These are phyloP conservation scores for Phenganax marumi DNA, from an alignment of 92 coral and sea anemone genomes.

Conservation along the genomic window DNA sequence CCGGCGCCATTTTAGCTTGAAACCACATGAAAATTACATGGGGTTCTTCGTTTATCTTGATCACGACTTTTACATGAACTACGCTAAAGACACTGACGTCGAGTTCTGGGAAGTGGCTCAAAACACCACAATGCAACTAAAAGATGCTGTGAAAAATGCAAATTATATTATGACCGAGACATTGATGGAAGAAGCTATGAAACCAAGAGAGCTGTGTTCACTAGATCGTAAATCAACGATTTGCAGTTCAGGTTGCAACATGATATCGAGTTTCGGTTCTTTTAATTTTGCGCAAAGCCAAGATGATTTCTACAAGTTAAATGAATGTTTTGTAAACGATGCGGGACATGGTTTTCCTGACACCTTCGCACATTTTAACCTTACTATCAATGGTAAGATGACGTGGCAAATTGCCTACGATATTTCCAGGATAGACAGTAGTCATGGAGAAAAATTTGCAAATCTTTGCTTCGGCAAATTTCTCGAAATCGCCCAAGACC, in stretches of 20 bases:
- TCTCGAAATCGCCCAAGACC: not conserved
- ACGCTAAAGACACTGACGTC: not conserved
- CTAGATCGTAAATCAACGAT: not conserved
- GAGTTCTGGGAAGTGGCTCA: conserved; percentile 28
- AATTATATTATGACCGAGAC: not conserved
- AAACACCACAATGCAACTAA: not conserved
- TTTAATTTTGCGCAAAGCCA: conserved; percentile 8
- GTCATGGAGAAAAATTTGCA: not conserved
- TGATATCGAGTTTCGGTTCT: conserved; percentile 1
- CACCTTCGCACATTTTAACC: conserved; percentile 13
- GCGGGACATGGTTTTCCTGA: not conserved
- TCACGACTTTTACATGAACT: not conserved
- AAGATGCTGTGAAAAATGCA: not conserved
- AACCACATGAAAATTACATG: conserved; percentile 15
- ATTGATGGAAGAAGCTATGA: not conserved
- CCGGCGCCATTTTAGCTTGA: conserved; percentile 3
- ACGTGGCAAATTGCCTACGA: conserved; percentile 14
- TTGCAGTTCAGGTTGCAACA: not conserved
- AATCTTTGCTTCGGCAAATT: conserved; percentile 14
- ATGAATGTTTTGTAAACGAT: conserved; percentile 3
- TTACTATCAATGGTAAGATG: conserved; percentile 31
- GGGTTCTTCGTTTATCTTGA: not conserved
- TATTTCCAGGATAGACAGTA: not conserved
- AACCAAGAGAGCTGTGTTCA: not conserved
- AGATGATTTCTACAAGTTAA: not conserved